Evolutionary conservation across 2,888 invertebrate species (phyloP).

Genomic region (Drosophila aldrichi): DNA sequence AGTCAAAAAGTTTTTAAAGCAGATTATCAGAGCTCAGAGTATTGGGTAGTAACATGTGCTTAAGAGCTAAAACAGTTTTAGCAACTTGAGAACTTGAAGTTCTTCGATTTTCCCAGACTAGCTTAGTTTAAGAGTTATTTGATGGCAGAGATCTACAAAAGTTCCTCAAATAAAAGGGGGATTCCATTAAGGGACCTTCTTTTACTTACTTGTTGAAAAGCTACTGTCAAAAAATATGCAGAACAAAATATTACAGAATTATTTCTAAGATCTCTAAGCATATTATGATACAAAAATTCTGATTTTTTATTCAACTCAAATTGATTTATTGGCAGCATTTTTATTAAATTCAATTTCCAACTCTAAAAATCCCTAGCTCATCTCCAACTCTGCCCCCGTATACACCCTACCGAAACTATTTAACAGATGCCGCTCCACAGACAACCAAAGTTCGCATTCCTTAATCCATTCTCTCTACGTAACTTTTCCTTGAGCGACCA

Average conservation of each 20-base stretch:
- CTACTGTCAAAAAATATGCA: too few relatives aligned
- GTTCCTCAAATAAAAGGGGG: too few relatives aligned
- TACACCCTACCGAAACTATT: neutral
- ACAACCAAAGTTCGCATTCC: neutral
- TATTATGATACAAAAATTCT: too few relatives aligned
- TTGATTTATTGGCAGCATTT: neutral
- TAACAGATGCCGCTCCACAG: neutral
- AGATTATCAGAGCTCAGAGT: too few relatives aligned
- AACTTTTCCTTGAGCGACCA: neutral
- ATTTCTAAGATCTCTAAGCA: too few relatives aligned
- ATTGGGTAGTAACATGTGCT: neutral
- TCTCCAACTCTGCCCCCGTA: neutral
- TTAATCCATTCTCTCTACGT: neutral
- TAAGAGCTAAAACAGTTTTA: neutral
- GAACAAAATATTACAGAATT: too few relatives aligned
- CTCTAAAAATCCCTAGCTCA: neutral
- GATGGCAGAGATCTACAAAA: too few relatives aligned
- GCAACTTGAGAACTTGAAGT: neutral
- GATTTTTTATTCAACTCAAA: too few relatives aligned
- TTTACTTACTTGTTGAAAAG: too few relatives aligned
- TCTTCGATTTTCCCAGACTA: too few relatives aligned
- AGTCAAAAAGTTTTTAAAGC: constrained; percentile 2
- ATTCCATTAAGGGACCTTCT: too few relatives aligned
- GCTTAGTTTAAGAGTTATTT: too few relatives aligned
- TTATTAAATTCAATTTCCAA: neutral